Base-by-base conservation (phyloP, 1,140 invertebrate species). In the Cecropterus lyciades region DNA sequence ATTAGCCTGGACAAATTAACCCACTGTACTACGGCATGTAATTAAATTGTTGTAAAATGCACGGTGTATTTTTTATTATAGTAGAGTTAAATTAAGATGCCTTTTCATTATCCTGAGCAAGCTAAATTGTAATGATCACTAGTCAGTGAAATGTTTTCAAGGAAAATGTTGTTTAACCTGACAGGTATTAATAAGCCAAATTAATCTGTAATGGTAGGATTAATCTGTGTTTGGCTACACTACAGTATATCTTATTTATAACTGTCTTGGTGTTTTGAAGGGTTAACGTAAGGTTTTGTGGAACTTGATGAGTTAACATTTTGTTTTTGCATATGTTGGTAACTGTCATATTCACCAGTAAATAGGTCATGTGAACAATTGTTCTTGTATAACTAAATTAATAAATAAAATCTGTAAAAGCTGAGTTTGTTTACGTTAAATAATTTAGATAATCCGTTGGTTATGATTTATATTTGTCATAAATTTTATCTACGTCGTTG, bases 31-130 rank as follows among this genome's bases (percentile, higher is more conserved):
- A 14, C 14, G 51, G 24, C 10, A 17, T 53, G 51, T 17, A 53
- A 53, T 53, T 53, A 53, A 53, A 53, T 17, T 14, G 51, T 53
- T 53, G 33, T 40, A 53, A 53, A 53, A 53, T 17, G 51, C 9
- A 53, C 30, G 30, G 1, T 40, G 27, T 53, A 53, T 37, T 53
- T 24, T 53, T 37, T 53, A 33, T 33, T 16, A 33, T 53, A 53
- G 51, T 53, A 17, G 7, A 37, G 51, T 37, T 53, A 37, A 53
- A 53, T 53, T 37, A 37, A 53, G 51, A 33, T 53, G 30, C 30
- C 16, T 53, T 52, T 53, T 33, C 14, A 53, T 53, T 53, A 53
- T 43, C n/a, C 40, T 10, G 40, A 43, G 40, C 37, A 14, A 14
- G 40, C 37, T 43, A 14, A 43, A 13, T 14, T 14, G 40, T 43